These are phyloP conservation scores for Hypena proboscidalis DNA, from an alignment of 2,888 invertebrate genomes.

Conservation along the genomic window DNA sequence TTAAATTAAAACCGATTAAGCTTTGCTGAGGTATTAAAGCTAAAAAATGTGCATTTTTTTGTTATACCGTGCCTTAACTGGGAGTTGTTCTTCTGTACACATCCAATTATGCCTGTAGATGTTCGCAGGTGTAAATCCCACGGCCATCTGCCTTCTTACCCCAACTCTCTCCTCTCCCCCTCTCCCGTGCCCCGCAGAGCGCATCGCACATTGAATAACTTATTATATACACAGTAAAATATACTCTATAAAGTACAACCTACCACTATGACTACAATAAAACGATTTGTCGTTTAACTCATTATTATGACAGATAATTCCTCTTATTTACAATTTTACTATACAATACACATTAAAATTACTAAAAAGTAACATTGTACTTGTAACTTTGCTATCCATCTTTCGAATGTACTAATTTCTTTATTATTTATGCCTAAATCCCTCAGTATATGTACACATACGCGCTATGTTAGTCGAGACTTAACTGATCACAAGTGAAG, in stretches of 20 bases:
- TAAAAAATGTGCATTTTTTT: conserved; percentile 76
- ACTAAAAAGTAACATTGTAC: conserved; percentile 83
- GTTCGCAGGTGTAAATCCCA: no score
- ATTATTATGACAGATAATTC: conserved; percentile 84
- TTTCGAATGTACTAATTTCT: conserved; percentile 75
- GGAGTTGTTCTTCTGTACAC: conserved; percentile 47
- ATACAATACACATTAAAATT: conserved; percentile 80
- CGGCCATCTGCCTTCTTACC: no score
- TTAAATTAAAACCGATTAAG: conserved; percentile 58
- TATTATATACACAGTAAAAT: conserved; percentile 75
- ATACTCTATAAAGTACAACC: conserved; percentile 76
- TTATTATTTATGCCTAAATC: conserved; percentile 57
- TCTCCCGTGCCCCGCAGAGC: conserved; percentile 26
- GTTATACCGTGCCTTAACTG: conserved; percentile 60
- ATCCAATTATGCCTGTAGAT: conserved; percentile 13
- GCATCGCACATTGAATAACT: conserved; percentile 63
- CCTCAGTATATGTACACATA: conserved; percentile 72
- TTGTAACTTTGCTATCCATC: conserved; percentile 77
- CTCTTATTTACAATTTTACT: conserved; percentile 84
- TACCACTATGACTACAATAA: conserved; percentile 82
- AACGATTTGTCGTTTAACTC: conserved; percentile 82
- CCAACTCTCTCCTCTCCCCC: conserved; percentile 1
- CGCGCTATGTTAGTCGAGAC: conserved; percentile 78
- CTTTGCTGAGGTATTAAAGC: conserved; percentile 76
- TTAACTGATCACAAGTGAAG: conserved; percentile 77